phyloP scores from a whole-genome alignment of 2,888 invertebrate genomes.

The Callimorpha dominula region DNA sequence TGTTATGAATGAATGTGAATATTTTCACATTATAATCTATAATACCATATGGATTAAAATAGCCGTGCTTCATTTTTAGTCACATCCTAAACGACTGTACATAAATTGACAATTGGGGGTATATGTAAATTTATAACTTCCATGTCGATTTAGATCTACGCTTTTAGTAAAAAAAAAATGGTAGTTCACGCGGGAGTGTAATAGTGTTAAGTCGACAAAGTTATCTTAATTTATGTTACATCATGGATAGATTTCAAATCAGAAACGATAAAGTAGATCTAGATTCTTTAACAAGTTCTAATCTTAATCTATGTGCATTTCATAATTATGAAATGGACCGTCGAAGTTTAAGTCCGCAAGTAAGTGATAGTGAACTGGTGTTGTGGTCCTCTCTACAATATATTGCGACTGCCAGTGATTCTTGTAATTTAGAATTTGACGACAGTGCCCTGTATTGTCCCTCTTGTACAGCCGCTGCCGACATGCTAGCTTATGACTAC shows the following conservation, averaged over 20 bases:
- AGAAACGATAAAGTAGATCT: not conserved
- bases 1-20: not conserved
- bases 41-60: too few species aligned
- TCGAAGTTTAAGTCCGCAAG: not conserved
- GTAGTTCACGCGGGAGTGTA: not conserved
- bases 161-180: not conserved
- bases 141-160: not conserved
- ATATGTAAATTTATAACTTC: not conserved
- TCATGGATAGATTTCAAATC: not conserved
- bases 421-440: not conserved
- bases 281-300: not conserved
- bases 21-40: not conserved
- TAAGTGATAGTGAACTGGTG: not conserved
- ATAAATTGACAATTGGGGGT: not conserved
- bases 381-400: constrained; percentile 4
- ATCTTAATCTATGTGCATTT: not conserved
- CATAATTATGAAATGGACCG: not conserved
- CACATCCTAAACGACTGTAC: not conserved
- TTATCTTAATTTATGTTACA: not conserved
- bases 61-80: not conserved
- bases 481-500: constrained; percentile 1
- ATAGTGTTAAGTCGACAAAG: not conserved
- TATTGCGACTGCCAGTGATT: not conserved
- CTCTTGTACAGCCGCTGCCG: not conserved
- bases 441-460: not conserved